These are phyloP conservation scores for Gymnosoma rotundatum DNA, from an alignment of 2,888 invertebrate species.

Conservation along the genomic window DNA sequence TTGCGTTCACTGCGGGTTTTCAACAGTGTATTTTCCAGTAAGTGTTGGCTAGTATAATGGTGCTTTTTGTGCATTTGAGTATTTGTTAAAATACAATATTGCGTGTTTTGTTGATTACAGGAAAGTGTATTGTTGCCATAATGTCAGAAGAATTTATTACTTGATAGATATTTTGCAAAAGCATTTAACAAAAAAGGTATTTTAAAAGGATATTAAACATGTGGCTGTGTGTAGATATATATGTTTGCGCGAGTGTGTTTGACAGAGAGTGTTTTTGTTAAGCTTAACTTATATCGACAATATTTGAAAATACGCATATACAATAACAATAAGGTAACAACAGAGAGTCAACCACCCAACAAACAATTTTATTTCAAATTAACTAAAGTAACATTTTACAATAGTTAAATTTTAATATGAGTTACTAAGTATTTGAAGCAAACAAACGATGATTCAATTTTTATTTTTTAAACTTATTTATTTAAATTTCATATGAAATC, in stretches of 20 bases:
- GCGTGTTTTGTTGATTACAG: conserved; percentile 45
- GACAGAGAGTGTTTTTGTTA: neutral
- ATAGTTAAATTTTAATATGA: too few species aligned
- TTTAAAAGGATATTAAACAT: conserved; percentile 31
- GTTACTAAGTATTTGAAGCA: too few species aligned
- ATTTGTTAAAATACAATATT: conserved; percentile 49
- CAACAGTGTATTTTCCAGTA: neutral
- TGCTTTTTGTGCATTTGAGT: neutral
- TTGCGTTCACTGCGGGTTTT: neutral
- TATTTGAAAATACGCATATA: conserved; percentile 17
- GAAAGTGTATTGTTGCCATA: conserved; percentile 21
- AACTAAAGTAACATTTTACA: too few species aligned
- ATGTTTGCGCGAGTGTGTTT: too few species aligned
- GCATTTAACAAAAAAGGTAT: conserved; percentile 47
- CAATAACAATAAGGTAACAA: neutral
- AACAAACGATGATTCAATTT: too few species aligned
- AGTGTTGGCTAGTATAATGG: neutral
- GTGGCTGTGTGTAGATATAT: neutral
- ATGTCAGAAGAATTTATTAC: conserved; percentile 58
- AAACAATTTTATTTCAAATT: neutral
- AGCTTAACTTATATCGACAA: conserved; percentile 25
- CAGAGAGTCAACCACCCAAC: neutral
- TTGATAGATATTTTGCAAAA: conserved; percentile 56
- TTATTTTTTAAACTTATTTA: too few species aligned
- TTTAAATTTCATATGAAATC: too few species aligned